These are phyloP conservation scores for Bombus breviceps DNA, from an alignment of 1,140 invertebrate species.

Conservation along the genomic window DNA sequence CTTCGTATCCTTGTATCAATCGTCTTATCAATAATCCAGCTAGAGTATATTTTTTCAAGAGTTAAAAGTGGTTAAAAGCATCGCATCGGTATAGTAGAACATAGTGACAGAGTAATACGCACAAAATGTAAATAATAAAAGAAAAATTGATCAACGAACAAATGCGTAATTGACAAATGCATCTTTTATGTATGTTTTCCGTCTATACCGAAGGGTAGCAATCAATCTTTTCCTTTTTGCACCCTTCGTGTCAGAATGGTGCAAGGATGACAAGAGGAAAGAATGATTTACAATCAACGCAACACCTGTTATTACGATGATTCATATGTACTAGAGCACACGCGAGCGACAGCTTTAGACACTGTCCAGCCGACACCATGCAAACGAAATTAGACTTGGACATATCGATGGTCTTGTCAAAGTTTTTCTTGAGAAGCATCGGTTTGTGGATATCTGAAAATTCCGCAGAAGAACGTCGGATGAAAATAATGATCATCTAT, in stretches of 20 bases:
- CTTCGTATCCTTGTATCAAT: too few species aligned
- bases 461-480: background rate
- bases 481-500: constrained; percentile 20
- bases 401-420: constrained; percentile 42
- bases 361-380: background rate
- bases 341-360: background rate
- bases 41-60: too few species aligned
- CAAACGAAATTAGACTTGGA: background rate
- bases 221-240: background rate
- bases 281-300: background rate
- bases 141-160: too few species aligned
- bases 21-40: too few species aligned
- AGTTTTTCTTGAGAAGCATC: constrained; percentile 49
- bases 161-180: too few species aligned
- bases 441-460: constrained; percentile 53
- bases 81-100: too few species aligned
- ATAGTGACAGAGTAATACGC: too few species aligned
- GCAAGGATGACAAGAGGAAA: background rate
- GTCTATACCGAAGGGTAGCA: too few species aligned
- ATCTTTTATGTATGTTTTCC: too few species aligned
- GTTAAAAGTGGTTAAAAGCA: too few species aligned
- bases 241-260: background rate
- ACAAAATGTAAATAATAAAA: too few species aligned
- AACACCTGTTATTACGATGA: background rate
- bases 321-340: background rate